These are phyloP conservation scores for Hemibagrus guttatus DNA, from an alignment of 2,797 vertebrate genomes.

Conservation along the genomic window DNA sequence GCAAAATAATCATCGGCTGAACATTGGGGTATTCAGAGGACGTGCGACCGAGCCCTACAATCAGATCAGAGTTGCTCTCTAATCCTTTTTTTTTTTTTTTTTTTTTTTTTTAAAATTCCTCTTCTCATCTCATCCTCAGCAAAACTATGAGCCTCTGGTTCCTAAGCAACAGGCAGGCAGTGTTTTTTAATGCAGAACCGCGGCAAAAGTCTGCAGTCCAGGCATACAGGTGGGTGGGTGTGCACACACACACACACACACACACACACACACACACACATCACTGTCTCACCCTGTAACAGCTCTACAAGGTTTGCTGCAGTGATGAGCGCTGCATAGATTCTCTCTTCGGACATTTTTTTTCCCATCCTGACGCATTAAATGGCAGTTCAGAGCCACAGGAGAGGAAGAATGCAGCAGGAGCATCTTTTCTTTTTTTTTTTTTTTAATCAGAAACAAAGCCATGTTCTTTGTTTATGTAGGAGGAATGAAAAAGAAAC, in stretches of 20 bases:
- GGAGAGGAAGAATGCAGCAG: slow-evolving; percentile 8
- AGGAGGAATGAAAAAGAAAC: not conserved
- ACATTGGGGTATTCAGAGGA: not conserved
- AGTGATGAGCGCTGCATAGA: slow-evolving; percentile 44
- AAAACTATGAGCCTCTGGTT: slow-evolving; percentile 75
- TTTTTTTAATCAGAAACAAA: not conserved
- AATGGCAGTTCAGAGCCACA: slow-evolving; percentile 6
- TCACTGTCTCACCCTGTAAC: slow-evolving; percentile 42
- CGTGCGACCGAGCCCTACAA: not conserved
- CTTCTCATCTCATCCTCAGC: slow-evolving; percentile 64
- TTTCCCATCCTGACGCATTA: slow-evolving; percentile 30
- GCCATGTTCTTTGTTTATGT: not conserved
- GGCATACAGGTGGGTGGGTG: slow-evolving; percentile 61
- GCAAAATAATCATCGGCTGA: not conserved
- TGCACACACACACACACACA: not conserved
- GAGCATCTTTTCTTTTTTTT: not conserved
- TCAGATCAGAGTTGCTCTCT: slow-evolving; percentile 11
- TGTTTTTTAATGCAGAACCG: slow-evolving; percentile 74
- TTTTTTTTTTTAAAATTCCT: slow-evolving; percentile 44
- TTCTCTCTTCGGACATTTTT: slow-evolving; percentile 11
- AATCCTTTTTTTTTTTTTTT: not conserved
- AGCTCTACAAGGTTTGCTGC: slow-evolving; percentile 40
- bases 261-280: slow-evolving; percentile 6
- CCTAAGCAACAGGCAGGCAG: slow-evolving; percentile 83
- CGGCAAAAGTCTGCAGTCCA: slow-evolving; percentile 74